Base-by-base conservation (phyloP, 2,888 invertebrate genomes). In the Endomychus coccineus region DNA sequence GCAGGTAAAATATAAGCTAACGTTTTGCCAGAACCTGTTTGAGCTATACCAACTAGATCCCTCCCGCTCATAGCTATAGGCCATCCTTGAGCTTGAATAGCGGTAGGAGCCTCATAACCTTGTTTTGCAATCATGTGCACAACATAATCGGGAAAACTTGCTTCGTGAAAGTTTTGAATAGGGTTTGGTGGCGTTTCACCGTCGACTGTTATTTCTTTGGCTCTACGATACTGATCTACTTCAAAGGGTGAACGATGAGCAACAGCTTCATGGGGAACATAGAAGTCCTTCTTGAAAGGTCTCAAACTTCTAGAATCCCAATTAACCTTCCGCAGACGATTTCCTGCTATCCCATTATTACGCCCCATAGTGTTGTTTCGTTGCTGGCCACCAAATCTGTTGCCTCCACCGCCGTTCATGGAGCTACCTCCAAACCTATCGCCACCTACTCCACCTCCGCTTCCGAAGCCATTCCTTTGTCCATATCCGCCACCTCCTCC, bases 81-180 rank as follows among this genome's bases (percentile, higher is more conserved):
- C 87, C 86, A 88, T 14, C 87, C 86, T 58, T 86, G 83, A 13
- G 83, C 78, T 64, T 89, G 89, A 56, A 89, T 88, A 2, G 85
- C 76, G 15, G 89, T 88, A 1, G 89, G 89, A 50, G 76, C 74
- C 33, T 75, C 73, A 56, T 81, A 83, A 15, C 88, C 37, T 16
- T 75, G 80, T 54, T 77, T 75, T 50, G 74, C 73, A 45, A 82
- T 77, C 62, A 77, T 79, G 58, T 77, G 76, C 67, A 79, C 73
- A 28, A 82, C 80, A 59, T 79, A 78, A 58, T 81, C 80, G 3
- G 85, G 85, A 54, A 85, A 84, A 43, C 75, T 73, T 21, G 83
- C 83, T 66, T 88, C 87, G 29, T 80, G 79, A 60, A 88, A 87
- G 9, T 71, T 70, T 46, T 83, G 67, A 7, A 86, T 80, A 9